phyloP scores from a whole-genome alignment of 2,888 invertebrate genomes.

The Metopia argyrocephala region DNA sequence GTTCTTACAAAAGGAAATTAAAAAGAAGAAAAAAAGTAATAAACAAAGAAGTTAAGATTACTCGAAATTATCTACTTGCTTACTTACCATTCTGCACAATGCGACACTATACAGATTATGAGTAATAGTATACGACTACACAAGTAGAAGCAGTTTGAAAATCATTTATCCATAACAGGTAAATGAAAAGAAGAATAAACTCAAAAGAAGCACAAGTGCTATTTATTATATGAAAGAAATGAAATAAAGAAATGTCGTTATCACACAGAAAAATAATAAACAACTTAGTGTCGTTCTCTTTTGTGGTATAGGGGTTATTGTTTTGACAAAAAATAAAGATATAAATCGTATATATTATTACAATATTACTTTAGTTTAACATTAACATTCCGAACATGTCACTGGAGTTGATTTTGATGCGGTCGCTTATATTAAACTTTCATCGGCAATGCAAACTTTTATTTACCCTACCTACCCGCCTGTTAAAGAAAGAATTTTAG shows the following conservation, averaged over 20 bases:
- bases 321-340: constrained; percentile 2
- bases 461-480: constrained; percentile 4
- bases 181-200: background rate
- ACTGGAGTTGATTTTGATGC: constrained; percentile 39
- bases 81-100: too few species aligned
- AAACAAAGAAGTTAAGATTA: too few species aligned
- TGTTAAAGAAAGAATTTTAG: too few species aligned
- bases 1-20: background rate
- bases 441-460: constrained; percentile 7
- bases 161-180: background rate
- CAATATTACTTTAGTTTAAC: constrained; percentile 28
- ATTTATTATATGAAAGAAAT: background rate
- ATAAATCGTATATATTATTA: background rate
- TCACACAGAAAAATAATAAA: background rate
- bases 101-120: too few species aligned
- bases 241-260: background rate
- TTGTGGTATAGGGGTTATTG: background rate
- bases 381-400: constrained; percentile 58
- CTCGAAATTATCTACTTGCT: background rate
- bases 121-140: too few species aligned
- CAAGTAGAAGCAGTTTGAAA: background rate
- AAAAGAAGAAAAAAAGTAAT: background rate
- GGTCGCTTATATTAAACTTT: background rate
- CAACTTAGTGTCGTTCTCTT: background rate
- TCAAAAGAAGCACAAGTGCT: too few species aligned